A percentile compares a stretch with the other conserved stretches of the same genome.
These are phyloP conservation scores for Oxycera nigricornis DNA, from an alignment of 2,888 invertebrate species.

Conservation along the genomic window DNA sequence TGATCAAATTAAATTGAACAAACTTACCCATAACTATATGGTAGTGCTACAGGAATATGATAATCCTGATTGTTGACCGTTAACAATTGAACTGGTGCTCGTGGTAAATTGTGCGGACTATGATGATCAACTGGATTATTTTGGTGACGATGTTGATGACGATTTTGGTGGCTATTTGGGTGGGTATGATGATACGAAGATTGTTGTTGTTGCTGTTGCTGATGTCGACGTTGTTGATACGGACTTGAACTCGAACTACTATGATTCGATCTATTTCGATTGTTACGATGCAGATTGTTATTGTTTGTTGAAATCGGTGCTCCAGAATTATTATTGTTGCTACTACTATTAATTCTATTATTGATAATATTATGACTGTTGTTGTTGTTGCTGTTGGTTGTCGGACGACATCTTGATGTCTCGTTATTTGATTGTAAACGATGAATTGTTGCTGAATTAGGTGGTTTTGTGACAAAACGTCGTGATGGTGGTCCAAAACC, in stretches of 20 bases:
- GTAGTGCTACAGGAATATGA: constrained; percentile 49
- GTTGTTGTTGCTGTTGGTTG: constrained; percentile 50
- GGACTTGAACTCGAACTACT: constrained; percentile 49
- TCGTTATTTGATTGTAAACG: constrained; percentile 68
- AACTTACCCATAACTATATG: constrained; percentile 52
- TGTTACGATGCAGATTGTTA: constrained; percentile 38
- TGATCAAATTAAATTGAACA: background rate
- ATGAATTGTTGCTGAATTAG: constrained; percentile 77
- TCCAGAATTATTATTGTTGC: constrained; percentile 38
- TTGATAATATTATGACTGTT: constrained; percentile 49
- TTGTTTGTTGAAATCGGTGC: constrained; percentile 25
- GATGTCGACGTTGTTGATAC: constrained; percentile 46
- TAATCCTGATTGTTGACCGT: constrained; percentile 46
- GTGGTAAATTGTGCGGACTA: constrained; percentile 45
- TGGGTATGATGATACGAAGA: constrained; percentile 27
- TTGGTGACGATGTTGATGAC: constrained; percentile 36
- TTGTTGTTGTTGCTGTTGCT: constrained; percentile 31
- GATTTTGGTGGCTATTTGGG: constrained; percentile 41
- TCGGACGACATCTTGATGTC: constrained; percentile 51
- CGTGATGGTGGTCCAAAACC: constrained; percentile 62
- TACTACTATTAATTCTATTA: constrained; percentile 43
- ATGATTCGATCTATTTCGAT: constrained; percentile 45
- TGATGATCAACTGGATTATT: constrained; percentile 40
- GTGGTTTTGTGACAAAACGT: constrained; percentile 66
- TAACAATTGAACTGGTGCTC: constrained; percentile 25